Percentiles rank a stretch among this genome's conserved stretches.
Evolutionary conservation across 2,797 vertebrate species (phyloP).

Genomic region (Liasis olivaceus): DNA sequence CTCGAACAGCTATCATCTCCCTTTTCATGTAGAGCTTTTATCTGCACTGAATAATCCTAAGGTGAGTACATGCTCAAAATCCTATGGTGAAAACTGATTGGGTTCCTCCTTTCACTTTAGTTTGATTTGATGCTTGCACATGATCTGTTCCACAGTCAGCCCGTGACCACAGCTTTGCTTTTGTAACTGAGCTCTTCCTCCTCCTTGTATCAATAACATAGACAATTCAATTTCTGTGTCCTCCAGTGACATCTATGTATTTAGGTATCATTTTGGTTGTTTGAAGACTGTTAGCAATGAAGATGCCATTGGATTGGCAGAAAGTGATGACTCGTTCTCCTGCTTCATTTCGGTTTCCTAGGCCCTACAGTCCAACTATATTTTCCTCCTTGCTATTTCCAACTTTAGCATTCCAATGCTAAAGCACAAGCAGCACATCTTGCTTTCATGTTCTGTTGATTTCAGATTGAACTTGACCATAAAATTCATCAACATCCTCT

Average conservation of each 20-base stretch:
- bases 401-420: not conserved
- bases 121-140: not conserved
- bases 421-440: not conserved
- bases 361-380: not conserved
- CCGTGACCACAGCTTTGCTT: not conserved
- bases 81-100: too few relatives aligned
- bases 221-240: not conserved
- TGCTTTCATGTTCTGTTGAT: not conserved
- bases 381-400: not conserved
- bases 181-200: not conserved
- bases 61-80: too few relatives aligned
- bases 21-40: too few relatives aligned
- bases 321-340: not conserved
- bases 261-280: not conserved
- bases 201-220: not conserved
- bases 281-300: not conserved
- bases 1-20: too few relatives aligned
- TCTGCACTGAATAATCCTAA: too few relatives aligned
- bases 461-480: not conserved
- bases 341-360: not conserved
- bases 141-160: not conserved
- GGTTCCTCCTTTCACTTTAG: not conserved
- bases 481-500: not conserved
- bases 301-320: not conserved
- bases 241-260: not conserved